Percentiles rank a stretch among this genome's conserved stretches.
These are phyloP conservation scores for Petrocephalus microphthalmus DNA, from an alignment of 2,113 vertebrate genomes.

Conservation along the genomic window DNA sequence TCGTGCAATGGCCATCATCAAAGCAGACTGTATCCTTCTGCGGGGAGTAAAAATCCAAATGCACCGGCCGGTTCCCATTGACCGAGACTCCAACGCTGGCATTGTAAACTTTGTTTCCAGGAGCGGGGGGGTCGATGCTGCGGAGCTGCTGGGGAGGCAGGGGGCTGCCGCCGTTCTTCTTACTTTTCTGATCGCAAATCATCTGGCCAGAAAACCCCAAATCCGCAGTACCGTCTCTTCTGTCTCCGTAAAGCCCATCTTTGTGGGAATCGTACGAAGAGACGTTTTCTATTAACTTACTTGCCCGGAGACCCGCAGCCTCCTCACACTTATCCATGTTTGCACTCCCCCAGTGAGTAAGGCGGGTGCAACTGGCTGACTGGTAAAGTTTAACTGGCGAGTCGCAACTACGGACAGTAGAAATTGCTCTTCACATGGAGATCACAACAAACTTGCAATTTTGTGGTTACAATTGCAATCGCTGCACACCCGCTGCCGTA, in stretches of 20 bases:
- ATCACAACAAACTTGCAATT: constrained; percentile 55
- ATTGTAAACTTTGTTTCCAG: constrained; percentile 61
- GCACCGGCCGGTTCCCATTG: constrained; percentile 54
- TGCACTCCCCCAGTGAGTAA: constrained; percentile 43
- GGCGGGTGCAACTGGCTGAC: constrained; percentile 22
- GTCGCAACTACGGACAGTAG: constrained; percentile 36
- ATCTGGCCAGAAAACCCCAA: constrained; percentile 55
- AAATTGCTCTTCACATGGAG: constrained; percentile 60
- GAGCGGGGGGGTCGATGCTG: constrained; percentile 53
- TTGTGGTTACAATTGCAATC: constrained; percentile 41
- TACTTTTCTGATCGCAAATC: constrained; percentile 55
- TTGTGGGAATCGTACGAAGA: constrained; percentile 63
- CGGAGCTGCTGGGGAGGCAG: constrained; percentile 60
- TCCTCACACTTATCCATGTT: constrained; percentile 75
- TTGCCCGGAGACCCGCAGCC: constrained; percentile 66
- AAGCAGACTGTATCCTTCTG: constrained; percentile 51
- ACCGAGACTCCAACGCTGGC: constrained; percentile 59
- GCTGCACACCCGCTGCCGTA: constrained; percentile 22
- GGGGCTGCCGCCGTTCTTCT: constrained; percentile 59
- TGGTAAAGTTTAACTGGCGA: constrained; percentile 42
- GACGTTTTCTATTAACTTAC: constrained; percentile 73
- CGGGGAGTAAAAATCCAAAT: constrained; percentile 57
- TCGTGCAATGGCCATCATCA: constrained; percentile 66
- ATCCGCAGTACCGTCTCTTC: constrained; percentile 58
- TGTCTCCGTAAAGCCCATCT: constrained; percentile 54